phyloP scores from a whole-genome alignment of 2,888 invertebrate species.

The Campaea margaritaria region DNA sequence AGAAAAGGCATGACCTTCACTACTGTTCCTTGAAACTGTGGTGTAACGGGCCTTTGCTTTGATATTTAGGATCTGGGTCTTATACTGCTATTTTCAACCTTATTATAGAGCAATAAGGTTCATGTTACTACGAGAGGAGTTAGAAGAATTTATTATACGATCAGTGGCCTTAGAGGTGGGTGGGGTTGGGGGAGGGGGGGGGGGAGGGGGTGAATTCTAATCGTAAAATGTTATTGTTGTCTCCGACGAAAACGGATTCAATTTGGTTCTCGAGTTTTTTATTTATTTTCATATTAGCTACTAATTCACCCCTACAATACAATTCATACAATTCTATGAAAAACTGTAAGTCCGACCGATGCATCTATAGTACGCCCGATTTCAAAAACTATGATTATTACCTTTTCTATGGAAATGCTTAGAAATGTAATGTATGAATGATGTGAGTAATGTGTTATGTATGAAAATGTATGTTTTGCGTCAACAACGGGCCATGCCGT shows the following conservation, averaged over 20 bases:
- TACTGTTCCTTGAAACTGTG: slow-evolving; percentile 37
- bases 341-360: no score
- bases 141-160: slow-evolving; percentile 25
- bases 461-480: no score
- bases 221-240: slow-evolving; percentile 47
- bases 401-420: no score
- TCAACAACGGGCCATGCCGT: no score
- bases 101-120: slow-evolving; percentile 24
- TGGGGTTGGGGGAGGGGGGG: slow-evolving; percentile 24
- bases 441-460: no score
- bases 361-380: no score
- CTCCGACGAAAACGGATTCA: slow-evolving; percentile 39
- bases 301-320: neutral
- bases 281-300: slow-evolving; percentile 12
- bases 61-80: slow-evolving; percentile 32
- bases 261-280: slow-evolving; percentile 34
- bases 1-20: slow-evolving; percentile 49
- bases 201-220: slow-evolving; percentile 37
- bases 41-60: slow-evolving; percentile 20
- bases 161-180: slow-evolving; percentile 32
- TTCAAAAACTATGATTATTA: no score
- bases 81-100: slow-evolving; percentile 18
- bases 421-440: no score
- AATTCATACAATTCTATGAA: no score
- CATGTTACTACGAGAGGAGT: slow-evolving; percentile 8